phyloP scores from a whole-genome alignment of 2,888 invertebrate genomes.

The Ashinkailepas kermadecensis region DNA sequence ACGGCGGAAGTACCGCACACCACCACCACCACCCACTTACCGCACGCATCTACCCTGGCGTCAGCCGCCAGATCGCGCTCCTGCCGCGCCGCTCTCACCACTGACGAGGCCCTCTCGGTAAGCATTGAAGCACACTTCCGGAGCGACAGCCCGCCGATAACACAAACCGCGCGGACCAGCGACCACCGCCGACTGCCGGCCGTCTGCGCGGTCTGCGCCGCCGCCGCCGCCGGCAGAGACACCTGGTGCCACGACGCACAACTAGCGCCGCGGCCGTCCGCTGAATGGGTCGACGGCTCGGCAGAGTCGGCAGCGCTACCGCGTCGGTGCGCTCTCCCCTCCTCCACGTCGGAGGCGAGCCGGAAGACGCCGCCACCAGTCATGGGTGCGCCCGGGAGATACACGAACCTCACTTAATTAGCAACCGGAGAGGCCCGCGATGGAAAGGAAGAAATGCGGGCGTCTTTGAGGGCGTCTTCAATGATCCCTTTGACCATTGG shows the following conservation, averaged over 20 bases:
- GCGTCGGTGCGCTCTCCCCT: too few species aligned
- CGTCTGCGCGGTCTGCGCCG: neutral
- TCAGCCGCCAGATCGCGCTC: neutral
- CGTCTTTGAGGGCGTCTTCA: too few species aligned
- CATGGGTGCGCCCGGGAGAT: too few species aligned
- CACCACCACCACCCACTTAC: neutral
- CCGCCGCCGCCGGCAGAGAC: neutral
- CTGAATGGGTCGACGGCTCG: neutral
- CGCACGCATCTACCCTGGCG: neutral
- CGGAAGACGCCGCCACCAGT: too few species aligned
- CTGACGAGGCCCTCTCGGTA: neutral
- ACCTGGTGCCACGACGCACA: neutral
- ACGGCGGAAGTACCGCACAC: neutral
- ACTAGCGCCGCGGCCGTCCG: neutral
- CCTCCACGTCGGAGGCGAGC: too few species aligned
- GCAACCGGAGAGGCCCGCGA: too few species aligned
- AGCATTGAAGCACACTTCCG: neutral
- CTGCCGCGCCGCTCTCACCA: neutral
- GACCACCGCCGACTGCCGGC: neutral
- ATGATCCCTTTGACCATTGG: too few species aligned
- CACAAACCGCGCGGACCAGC: neutral
- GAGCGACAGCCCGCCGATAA: neutral
- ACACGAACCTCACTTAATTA: too few species aligned
- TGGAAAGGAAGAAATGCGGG: too few species aligned
- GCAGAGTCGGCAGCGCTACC: too few species aligned